Evolutionary conservation across 30 jellyfish, hydroid and myxozoan species (phyloP).

Genomic region (Aurelia aurita complex sp. Pacific): DNA sequence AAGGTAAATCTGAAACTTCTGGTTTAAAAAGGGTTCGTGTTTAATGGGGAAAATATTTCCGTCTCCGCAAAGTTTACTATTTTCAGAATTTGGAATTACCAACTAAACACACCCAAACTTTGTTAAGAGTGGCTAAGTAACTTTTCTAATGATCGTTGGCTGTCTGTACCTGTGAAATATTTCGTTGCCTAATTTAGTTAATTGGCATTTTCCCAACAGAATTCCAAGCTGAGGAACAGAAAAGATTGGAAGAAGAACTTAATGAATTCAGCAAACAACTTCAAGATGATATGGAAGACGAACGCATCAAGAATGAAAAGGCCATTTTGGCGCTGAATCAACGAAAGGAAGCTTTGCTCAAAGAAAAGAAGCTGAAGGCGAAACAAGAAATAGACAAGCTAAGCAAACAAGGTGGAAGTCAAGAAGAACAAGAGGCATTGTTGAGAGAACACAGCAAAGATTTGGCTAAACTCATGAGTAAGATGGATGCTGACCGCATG

Average conservation of each 20-base stretch:
- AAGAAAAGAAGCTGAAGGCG: conserved; percentile 91
- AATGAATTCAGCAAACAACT: conserved; percentile 58
- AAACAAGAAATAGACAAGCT: conserved; percentile 84
- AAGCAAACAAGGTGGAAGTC: conserved; percentile 89
- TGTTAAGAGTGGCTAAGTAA: too few relatives aligned
- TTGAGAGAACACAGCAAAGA: conserved; percentile 91
- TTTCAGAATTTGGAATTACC: too few relatives aligned
- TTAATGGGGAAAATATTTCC: too few relatives aligned
- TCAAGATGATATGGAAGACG: conserved; percentile 84
- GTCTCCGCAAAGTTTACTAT: too few relatives aligned
- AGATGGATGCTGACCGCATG: conserved; percentile 97
- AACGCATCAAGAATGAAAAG: conserved; percentile 84
- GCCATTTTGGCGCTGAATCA: conserved; percentile 86
- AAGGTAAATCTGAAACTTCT: too few relatives aligned
- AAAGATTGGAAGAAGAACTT: conserved; percentile 78
- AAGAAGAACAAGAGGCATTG: conserved; percentile 93
- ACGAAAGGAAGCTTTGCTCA: conserved; percentile 87
- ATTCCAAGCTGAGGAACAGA: conserved; percentile 84
- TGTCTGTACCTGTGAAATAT: too few relatives aligned
- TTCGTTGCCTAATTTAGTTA: too few relatives aligned
- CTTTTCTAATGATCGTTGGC: too few relatives aligned
- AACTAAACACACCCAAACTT: too few relatives aligned
- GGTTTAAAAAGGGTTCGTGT: too few relatives aligned
- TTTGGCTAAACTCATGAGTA: conserved; percentile 92
- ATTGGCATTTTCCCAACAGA: conserved; percentile 28